phyloP scores from a whole-genome alignment of 2,113 vertebrate genomes.

The Albula glossodonta region DNA sequence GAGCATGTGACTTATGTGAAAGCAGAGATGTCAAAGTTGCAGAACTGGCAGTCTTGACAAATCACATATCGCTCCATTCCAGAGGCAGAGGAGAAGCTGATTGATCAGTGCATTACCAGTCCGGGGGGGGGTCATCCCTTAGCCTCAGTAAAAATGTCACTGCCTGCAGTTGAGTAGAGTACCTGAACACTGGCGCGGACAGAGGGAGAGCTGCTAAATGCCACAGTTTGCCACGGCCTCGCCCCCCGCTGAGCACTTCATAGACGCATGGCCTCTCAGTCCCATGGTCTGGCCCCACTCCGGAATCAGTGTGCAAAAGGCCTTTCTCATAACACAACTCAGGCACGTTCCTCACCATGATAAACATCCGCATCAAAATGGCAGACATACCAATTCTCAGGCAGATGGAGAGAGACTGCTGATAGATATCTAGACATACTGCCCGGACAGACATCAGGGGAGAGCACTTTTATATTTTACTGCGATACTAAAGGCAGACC shows the following conservation, averaged over 20 bases:
- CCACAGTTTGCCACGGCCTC: slow-evolving; percentile 15
- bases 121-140: background rate
- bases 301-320: background rate
- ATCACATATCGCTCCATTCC: background rate
- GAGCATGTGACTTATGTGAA: background rate
- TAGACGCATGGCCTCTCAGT: background rate
- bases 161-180: background rate
- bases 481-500: no score
- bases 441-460: background rate
- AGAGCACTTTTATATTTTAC: background rate
- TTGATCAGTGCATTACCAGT: background rate
- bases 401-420: background rate
- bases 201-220: slow-evolving; percentile 16
- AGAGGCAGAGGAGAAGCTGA: background rate
- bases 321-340: background rate
- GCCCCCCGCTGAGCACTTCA: background rate
- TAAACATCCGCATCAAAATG: background rate
- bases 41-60: background rate
- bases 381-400: background rate
- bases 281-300: background rate
- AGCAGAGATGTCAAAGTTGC: background rate
- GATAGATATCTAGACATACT: background rate
- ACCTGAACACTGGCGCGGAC: background rate
- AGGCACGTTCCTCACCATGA: background rate
- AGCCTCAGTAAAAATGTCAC: slow-evolving; percentile 17